Base-by-base conservation (phyloP, 2,888 invertebrate species). In the Chaitophorus viminalis region DNA sequence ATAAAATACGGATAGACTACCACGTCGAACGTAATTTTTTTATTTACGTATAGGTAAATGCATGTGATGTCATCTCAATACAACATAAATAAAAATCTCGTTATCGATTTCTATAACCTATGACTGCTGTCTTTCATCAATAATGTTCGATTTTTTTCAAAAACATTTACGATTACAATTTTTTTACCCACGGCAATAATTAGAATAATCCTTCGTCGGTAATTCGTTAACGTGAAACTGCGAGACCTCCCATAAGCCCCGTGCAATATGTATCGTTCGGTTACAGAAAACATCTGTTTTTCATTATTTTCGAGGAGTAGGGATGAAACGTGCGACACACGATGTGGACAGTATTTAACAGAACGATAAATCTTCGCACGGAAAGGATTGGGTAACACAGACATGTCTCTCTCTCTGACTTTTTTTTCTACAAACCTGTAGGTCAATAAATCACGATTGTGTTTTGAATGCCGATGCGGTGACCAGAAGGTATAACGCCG, bases 251-350 rank as follows among this genome's bases (percentile, higher is more conserved):
- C 46, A 68, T 84, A 84, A 84, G 76, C 65, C 68, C 31, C 4
- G 46, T 31, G 17, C 46, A 25, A 75, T 31, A 33, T 14, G 65
- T 46, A 31, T 18, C 31, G 84, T 25, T 2, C n/a, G n/a, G 46
- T 74, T 4, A 79, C 72, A 60, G 77, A 79, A 87, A 87, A 87
- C 87, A 87, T 87, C 78, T 87, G 87, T 87, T 87, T 81, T 87
- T 87, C 87, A 74, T 87, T 87, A 87, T 75, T 39, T 33, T n/a
- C 39, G 14, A 17, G 21, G 39, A 25, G 29, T 17, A 46, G 70
- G 25, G 14, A 70, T 3, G 52, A 74, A 79, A 87, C 72, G 74
- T 33, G 86, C 54, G 72, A 86, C 60, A 25, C 29, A 33, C 68
- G 70, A 74, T 39, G 39, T 74, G 86, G 79, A 87, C 86, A 78